phyloP scores from a whole-genome alignment of 2,888 invertebrate species.

The Drosophila ezoana region DNA sequence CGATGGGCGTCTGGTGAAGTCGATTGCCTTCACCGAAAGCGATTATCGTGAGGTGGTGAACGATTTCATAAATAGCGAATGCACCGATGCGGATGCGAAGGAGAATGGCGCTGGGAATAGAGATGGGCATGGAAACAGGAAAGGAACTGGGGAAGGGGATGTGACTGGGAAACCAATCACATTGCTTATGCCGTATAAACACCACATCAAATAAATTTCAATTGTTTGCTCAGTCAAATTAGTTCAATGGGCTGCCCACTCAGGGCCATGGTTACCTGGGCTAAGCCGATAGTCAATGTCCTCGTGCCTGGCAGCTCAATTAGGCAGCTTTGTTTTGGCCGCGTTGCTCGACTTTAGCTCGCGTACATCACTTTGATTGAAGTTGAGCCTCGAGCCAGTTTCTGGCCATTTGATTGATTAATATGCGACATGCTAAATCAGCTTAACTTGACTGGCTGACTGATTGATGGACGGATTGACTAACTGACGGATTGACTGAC shows the following conservation, averaged over 20 bases:
- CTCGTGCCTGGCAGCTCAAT: neutral
- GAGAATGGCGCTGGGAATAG: too few relatives aligned
- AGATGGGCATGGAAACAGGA: too few relatives aligned
- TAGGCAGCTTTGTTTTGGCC: neutral
- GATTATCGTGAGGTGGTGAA: neutral
- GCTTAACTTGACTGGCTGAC: neutral
- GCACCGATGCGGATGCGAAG: neutral
- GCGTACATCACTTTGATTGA: slow-evolving; percentile 4
- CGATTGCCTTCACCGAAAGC: slow-evolving; percentile 9
- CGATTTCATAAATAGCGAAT: neutral
- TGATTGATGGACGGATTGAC: neutral
- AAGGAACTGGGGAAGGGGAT: too few relatives aligned
- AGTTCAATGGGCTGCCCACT: neutral
- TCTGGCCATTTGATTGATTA: neutral
- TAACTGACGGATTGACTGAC: too few relatives aligned
- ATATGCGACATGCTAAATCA: neutral
- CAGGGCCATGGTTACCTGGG: neutral
- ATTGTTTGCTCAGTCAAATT: neutral
- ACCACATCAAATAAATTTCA: neutral
- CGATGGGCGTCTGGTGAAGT: neutral
- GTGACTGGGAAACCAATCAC: neutral
- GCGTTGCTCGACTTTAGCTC: too few relatives aligned
- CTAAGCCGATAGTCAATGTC: neutral
- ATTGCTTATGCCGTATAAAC: neutral
- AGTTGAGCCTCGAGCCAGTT: neutral